Conservation (phyloP, 2,888 invertebrate species). For the Agonum fuliginosum region DNA sequence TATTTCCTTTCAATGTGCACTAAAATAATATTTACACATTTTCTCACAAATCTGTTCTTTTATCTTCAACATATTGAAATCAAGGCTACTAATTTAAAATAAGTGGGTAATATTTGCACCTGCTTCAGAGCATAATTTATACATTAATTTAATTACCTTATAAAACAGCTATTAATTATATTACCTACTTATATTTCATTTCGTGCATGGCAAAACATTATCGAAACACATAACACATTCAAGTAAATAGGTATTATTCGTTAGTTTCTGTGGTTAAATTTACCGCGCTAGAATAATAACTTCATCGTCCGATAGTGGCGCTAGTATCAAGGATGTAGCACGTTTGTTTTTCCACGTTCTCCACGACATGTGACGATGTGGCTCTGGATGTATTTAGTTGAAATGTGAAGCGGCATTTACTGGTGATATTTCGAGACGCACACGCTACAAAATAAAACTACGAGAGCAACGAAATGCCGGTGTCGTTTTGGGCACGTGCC, state of each 20-base stretch:
- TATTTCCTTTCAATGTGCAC: background rate
- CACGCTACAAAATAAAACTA: constrained; percentile 47
- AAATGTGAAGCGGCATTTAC: constrained; percentile 56
- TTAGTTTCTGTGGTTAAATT: background rate
- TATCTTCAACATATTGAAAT: background rate
- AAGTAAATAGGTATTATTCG: too few relatives aligned
- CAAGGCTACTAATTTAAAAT: background rate
- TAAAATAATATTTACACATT: constrained; percentile 4
- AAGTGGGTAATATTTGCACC: background rate
- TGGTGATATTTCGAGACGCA: constrained; percentile 57
- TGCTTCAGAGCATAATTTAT: background rate
- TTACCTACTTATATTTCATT: too few relatives aligned
- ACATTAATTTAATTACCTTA: background rate
- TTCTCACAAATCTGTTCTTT: background rate
- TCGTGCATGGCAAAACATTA: too few relatives aligned
- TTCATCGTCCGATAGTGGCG: background rate
- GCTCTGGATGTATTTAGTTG: constrained; percentile 26
- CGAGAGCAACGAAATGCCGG: constrained; percentile 53
- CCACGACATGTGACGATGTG: constrained; percentile 8
- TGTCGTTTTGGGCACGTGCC: constrained; percentile 54
- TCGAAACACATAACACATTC: too few relatives aligned
- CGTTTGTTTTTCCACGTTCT: constrained; percentile 26
- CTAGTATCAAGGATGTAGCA: constrained; percentile 7
- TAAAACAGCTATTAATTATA: too few relatives aligned
- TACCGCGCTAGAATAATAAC: background rate